These are phyloP conservation scores for Poeciliopsis presidionis DNA, from an alignment of 2,797 vertebrate genomes.

Conservation along the genomic window DNA sequence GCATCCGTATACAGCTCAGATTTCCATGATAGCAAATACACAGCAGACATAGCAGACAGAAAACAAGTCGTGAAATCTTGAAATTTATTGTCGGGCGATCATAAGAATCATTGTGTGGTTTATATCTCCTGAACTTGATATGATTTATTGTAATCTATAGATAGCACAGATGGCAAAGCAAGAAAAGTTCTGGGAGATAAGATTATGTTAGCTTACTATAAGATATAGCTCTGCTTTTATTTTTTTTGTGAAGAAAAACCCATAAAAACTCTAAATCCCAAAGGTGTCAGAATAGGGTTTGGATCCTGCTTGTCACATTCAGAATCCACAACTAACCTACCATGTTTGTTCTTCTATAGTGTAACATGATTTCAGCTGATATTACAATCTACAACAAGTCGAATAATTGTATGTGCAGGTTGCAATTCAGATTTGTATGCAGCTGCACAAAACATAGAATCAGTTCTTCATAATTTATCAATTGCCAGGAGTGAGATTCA, in stretches of 20 bases:
- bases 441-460: neutral
- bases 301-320: neutral
- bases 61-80: too few relatives aligned
- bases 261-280: too few relatives aligned
- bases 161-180: neutral
- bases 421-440: neutral
- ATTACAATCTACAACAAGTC: neutral
- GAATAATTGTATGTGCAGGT: neutral
- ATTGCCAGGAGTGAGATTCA: neutral
- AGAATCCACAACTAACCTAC: neutral
- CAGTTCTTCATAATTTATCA: neutral
- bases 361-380: neutral
- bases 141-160: neutral
- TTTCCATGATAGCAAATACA: neutral
- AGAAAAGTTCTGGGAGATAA: neutral
- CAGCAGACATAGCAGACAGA: neutral
- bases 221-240: neutral
- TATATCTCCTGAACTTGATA: neutral
- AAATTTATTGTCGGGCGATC: neutral
- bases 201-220: neutral
- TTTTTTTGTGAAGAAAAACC: neutral
- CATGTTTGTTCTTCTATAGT: neutral
- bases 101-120: neutral
- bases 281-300: neutral
- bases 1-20: neutral